A percentile compares a stretch with the other conserved stretches of the same genome.
Evolutionary conservation across 2,888 invertebrate genomes (phyloP).

Genomic region (Tenthredo amoena): DNA sequence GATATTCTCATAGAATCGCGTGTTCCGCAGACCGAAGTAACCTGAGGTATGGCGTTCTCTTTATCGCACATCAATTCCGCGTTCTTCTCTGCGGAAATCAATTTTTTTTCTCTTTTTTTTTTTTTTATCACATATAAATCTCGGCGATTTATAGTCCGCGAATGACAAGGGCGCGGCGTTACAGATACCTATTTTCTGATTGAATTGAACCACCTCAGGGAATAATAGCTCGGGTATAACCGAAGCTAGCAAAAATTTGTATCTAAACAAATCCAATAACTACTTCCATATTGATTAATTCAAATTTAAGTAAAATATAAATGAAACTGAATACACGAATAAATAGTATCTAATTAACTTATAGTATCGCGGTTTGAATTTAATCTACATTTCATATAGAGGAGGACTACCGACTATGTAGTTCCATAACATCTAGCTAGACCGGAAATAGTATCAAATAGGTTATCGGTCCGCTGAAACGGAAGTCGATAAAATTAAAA

Average conservation of each 20-base stretch:
- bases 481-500: conserved; percentile 23
- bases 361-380: not conserved
- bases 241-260: not conserved
- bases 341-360: not conserved
- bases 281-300: no score
- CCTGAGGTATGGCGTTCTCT: not conserved
- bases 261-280: no score
- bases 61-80: not conserved
- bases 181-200: not conserved
- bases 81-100: not conserved
- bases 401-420: not conserved
- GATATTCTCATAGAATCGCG: not conserved
- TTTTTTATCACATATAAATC: not conserved
- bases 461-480: not conserved
- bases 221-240: not conserved
- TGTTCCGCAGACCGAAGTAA: not conserved
- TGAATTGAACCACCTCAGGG: not conserved
- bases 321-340: not conserved
- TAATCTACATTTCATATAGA: not conserved
- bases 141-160: not conserved
- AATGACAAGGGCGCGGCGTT: not conserved
- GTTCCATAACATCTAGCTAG: no score
- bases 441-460: conserved; percentile 29
- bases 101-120: not conserved
- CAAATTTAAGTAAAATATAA: not conserved